Conservation (phyloP, 2,797 vertebrate genomes). For the Yasuhikotakia modesta region DNA sequence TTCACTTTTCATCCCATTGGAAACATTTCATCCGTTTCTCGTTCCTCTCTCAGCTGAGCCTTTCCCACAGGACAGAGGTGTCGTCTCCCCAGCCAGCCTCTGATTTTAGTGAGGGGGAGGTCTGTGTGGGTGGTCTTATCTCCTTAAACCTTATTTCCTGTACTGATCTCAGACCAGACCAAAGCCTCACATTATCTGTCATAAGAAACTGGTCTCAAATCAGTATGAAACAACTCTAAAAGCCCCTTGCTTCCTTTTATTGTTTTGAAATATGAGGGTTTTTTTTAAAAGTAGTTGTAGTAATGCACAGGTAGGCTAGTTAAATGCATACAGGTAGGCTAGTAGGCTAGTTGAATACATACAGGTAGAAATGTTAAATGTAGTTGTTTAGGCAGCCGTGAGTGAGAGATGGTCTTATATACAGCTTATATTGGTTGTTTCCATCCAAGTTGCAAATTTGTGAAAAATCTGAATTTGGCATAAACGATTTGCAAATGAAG, state of each 20-base stretch:
- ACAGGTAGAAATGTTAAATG: not conserved
- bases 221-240: not conserved
- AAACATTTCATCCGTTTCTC: not conserved
- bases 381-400: not conserved
- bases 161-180: slow-evolving; percentile 27
- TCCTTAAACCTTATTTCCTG: not conserved
- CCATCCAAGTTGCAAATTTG: not conserved
- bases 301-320: not conserved
- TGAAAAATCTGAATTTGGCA: not conserved
- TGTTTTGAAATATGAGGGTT: not conserved
- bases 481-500: no score
- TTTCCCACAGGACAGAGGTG: slow-evolving; percentile 67
- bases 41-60: slow-evolving; percentile 70
- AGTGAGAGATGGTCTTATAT: no score
- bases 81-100: slow-evolving; percentile 68
- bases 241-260: not conserved
- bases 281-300: slow-evolving; percentile 19
- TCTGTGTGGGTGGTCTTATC: slow-evolving; percentile 30
- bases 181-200: not conserved
- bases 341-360: no score
- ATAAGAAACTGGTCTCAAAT: slow-evolving; percentile 7
- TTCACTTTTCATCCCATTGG: slow-evolving; percentile 3
- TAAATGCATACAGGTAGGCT: no score
- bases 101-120: slow-evolving; percentile 45
- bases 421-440: not conserved